Evolutionary conservation across 2,113 vertebrate species (phyloP).

Genomic region (Pipra filicauda): DNA sequence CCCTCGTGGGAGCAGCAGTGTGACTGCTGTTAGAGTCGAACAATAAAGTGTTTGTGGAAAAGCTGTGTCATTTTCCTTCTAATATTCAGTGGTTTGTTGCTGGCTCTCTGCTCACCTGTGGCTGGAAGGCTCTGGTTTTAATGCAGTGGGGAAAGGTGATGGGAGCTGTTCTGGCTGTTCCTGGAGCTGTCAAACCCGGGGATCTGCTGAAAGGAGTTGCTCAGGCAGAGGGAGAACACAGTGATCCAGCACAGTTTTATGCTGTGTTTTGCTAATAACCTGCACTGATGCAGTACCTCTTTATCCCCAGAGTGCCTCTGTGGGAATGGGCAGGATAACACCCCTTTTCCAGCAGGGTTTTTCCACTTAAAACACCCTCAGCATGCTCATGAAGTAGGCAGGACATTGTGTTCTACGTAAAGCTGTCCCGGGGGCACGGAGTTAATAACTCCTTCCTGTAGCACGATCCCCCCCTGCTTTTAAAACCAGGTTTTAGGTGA

Average conservation of each 20-base stretch:
- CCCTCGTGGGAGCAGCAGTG: not conserved
- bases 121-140: not conserved
- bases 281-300: not conserved
- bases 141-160: not conserved
- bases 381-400: not conserved
- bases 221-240: not conserved
- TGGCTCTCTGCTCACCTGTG: not conserved
- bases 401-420: accelerated
- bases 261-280: not conserved
- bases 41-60: not conserved
- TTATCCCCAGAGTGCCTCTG: not conserved
- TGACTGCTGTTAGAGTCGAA: not conserved
- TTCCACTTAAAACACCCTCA: not conserved
- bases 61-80: not conserved
- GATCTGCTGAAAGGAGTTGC: not conserved
- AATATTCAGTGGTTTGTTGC: not conserved
- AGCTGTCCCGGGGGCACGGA: not conserved
- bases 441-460: not conserved
- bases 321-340: not conserved
- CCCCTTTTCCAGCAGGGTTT: not conserved
- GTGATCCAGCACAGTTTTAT: not conserved
- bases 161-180: not conserved
- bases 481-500: not conserved
- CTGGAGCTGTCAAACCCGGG: not conserved
- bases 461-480: not conserved